phyloP scores from a whole-genome alignment of 1,140 invertebrate genomes.

The Zaprionus taronus region DNA sequence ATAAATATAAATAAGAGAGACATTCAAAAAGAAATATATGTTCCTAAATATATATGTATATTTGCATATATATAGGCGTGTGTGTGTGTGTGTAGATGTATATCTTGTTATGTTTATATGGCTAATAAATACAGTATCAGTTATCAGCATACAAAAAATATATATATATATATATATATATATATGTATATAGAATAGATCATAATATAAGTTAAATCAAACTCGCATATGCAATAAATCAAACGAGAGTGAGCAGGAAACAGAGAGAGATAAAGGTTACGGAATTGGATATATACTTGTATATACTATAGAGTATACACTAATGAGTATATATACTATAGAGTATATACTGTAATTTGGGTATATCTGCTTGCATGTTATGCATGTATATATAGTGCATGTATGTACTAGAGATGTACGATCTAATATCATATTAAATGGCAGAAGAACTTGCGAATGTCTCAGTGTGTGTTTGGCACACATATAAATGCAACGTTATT shows the following conservation, averaged over 20 bases:
- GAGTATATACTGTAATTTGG: not conserved
- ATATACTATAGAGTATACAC: not conserved
- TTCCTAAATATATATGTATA: constrained; percentile 40
- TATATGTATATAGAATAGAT: constrained; percentile 17
- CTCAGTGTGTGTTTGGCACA: constrained; percentile 14
- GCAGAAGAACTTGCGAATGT: constrained; percentile 26
- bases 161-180: constrained; percentile 9
- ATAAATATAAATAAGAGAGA: constrained; percentile 66
- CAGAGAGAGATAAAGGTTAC: not conserved
- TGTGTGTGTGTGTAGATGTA: constrained; percentile 30
- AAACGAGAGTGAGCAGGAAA: not conserved
- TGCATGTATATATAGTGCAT: constrained; percentile 26
- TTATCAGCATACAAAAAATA: constrained; percentile 20
- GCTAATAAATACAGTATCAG: constrained; percentile 40
- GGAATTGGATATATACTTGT: constrained; percentile 9
- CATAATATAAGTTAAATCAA: constrained; percentile 19
- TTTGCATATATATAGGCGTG: constrained; percentile 33
- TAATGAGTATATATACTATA: constrained; percentile 11
- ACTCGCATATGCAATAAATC: constrained; percentile 4
- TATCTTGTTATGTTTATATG: constrained; percentile 42
- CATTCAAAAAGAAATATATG: constrained; percentile 62
- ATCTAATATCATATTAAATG: constrained; percentile 20
- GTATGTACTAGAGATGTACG: constrained; percentile 31
- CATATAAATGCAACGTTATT: constrained; percentile 32
- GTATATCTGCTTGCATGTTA: constrained; percentile 5